These are phyloP conservation scores for Heterotilapia buettikoferi DNA, from an alignment of 2,113 vertebrate species.

Conservation along the genomic window DNA sequence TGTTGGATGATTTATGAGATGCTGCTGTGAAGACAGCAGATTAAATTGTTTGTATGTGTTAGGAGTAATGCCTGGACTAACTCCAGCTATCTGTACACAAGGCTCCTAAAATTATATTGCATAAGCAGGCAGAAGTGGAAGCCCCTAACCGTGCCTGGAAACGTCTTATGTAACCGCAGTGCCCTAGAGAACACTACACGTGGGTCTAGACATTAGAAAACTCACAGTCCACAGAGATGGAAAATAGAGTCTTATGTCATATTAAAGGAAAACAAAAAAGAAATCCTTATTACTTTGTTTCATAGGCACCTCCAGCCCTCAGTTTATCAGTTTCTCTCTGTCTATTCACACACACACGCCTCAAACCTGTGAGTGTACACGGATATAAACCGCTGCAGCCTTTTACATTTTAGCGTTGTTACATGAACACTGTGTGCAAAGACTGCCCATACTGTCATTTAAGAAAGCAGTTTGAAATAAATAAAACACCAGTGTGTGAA, in stretches of 20 bases:
- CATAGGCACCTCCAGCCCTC: neutral
- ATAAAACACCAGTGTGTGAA: neutral
- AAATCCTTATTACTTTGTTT: neutral
- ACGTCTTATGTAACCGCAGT: neutral
- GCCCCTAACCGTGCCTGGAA: neutral
- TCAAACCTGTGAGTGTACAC: neutral
- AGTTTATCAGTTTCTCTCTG: neutral
- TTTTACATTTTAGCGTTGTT: neutral
- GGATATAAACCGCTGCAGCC: neutral
- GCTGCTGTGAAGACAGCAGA: neutral
- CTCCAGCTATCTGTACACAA: neutral
- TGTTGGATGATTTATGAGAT: slow-evolving; percentile 29
- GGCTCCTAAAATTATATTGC: neutral
- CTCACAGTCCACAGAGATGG: neutral
- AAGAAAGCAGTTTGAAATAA: neutral
- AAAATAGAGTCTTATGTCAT: neutral
- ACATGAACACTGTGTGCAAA: neutral
- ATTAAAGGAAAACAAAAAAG: neutral
- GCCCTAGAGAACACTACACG: neutral
- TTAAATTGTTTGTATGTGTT: neutral
- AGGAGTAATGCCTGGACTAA: neutral
- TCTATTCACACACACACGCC: neutral
- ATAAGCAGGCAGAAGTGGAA: neutral
- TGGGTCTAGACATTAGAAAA: neutral
- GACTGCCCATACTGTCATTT: neutral